These are phyloP conservation scores for Ips typographus DNA, from an alignment of 1,140 invertebrate genomes.

Conservation along the genomic window DNA sequence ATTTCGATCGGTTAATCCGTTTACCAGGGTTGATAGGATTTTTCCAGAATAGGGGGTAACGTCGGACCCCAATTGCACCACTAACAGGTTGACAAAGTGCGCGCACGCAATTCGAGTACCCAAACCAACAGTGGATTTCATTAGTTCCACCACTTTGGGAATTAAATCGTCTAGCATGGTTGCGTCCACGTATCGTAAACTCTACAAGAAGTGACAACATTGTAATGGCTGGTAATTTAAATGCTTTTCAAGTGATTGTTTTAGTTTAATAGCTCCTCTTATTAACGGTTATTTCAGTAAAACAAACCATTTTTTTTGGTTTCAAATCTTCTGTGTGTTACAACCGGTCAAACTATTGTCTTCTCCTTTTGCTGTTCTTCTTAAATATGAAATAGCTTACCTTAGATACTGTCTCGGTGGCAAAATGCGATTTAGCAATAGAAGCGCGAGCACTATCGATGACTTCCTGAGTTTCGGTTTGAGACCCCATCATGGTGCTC, in stretches of 20 bases:
- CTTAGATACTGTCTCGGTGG: conserved; percentile 84
- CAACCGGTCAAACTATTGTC: conserved; percentile 3
- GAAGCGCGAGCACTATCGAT: conserved; percentile 76
- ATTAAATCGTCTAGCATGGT: conserved; percentile 75
- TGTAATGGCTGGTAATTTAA: too few relatives aligned
- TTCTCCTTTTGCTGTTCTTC: too few relatives aligned
- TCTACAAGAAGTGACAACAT: conserved; percentile 60
- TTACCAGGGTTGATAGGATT: conserved; percentile 73
- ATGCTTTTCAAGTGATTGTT: too few relatives aligned
- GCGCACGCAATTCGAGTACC: conserved; percentile 84
- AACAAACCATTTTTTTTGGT: not conserved
- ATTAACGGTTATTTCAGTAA: too few relatives aligned
- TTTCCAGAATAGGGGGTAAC: conserved; percentile 71
- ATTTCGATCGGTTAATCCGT: conserved; percentile 83
- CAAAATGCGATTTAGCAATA: conserved; percentile 79
- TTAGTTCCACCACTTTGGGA: conserved; percentile 78
- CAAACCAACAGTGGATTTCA: conserved; percentile 76
- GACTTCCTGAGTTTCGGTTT: conserved; percentile 66
- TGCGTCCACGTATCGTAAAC: conserved; percentile 80
- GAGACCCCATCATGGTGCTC: conserved; percentile 69
- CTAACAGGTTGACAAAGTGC: conserved; percentile 78
- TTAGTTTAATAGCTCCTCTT: not conserved
- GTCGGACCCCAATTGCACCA: conserved; percentile 57
- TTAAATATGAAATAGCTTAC: conserved; percentile 51
- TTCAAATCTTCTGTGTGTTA: not conserved